Percentiles rank a stretch among this genome's conserved stretches.
phyloP scores from a whole-genome alignment of 2,113 vertebrate species.

The Erpornis zantholeuca region DNA sequence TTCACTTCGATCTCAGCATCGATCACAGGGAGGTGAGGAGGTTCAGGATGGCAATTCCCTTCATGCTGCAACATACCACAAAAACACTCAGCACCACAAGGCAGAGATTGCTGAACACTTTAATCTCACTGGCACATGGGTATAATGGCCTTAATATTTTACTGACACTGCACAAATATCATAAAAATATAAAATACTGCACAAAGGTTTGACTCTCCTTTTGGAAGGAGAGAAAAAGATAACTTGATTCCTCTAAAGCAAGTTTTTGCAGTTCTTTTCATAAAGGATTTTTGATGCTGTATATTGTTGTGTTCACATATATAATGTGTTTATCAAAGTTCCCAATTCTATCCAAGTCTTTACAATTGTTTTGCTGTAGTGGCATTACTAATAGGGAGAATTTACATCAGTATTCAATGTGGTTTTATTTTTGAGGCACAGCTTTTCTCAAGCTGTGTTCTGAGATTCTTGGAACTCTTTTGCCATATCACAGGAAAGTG shows the following conservation, averaged over 20 bases:
- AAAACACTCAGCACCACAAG: not conserved
- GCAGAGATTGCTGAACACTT: not conserved
- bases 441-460: not conserved
- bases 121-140: fast-evolving
- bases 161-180: not conserved
- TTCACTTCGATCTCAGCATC: constrained; percentile 53
- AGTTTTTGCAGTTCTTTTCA: not conserved
- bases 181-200: not conserved
- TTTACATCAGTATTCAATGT: not conserved
- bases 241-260: not conserved
- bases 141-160: not conserved
- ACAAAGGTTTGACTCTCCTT: not conserved
- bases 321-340: not conserved
- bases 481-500: not conserved
- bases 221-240: not conserved
- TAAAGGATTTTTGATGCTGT: not conserved
- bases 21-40: not conserved
- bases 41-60: not conserved
- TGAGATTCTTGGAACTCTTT: not conserved
- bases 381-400: not conserved
- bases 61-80: constrained; percentile 9
- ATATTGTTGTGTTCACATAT: not conserved
- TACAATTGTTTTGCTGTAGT: not conserved
- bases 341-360: not conserved
- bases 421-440: not conserved